phyloP scores from a whole-genome alignment of 2,113 vertebrate species.

The Galbula dea region DNA sequence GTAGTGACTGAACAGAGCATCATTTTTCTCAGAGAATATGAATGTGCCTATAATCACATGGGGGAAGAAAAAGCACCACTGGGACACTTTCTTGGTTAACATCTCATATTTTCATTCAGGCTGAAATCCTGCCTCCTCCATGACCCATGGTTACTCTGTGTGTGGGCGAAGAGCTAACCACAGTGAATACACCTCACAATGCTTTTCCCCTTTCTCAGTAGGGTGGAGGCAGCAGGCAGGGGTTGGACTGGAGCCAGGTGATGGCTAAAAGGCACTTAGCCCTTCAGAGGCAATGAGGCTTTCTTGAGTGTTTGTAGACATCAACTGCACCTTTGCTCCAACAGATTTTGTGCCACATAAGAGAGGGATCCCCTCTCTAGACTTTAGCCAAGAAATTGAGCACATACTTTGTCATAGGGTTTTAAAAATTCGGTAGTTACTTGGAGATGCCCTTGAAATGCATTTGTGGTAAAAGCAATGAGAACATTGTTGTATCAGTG shows the following conservation, averaged over 20 bases:
- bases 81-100: slow-evolving; percentile 35
- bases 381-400: not conserved
- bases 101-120: slow-evolving; percentile 37
- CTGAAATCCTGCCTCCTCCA: slow-evolving; percentile 54
- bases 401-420: not conserved
- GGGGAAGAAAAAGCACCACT: not conserved
- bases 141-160: not conserved
- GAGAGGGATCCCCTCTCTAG: not conserved
- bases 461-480: not conserved
- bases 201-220: not conserved
- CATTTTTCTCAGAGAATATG: slow-evolving; percentile 49
- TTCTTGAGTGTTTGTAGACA: not conserved
- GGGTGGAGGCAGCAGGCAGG: not conserved
- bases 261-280: not conserved
- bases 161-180: not conserved
- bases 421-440: slow-evolving; percentile 7
- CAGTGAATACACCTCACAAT: not conserved
- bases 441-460: not conserved
- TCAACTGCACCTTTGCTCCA: not conserved
- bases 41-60: slow-evolving; percentile 26
- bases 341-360: not conserved
- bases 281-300: not conserved
- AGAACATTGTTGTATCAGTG: not conserved
- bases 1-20: slow-evolving; percentile 14
- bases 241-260: not conserved